These are phyloP conservation scores for Actinia tenebrosa DNA, from an alignment of 64 coral and sea anemone species.

Conservation along the genomic window DNA sequence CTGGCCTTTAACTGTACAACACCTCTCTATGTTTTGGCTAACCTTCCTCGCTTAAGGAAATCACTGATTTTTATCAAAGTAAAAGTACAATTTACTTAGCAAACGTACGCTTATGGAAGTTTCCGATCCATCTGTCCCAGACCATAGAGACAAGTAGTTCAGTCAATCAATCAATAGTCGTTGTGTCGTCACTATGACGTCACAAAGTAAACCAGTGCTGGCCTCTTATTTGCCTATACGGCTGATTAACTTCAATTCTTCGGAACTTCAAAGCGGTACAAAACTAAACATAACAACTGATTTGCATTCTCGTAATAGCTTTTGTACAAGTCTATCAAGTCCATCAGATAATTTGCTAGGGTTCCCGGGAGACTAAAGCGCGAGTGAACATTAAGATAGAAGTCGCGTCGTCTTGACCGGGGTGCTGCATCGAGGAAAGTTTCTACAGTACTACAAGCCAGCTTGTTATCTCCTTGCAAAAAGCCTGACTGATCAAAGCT, in stretches of 20 bases:
- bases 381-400: background rate
- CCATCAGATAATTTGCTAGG: background rate
- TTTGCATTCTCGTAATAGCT: constrained; percentile 15
- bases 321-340: background rate
- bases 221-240: constrained; percentile 1
- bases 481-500: background rate
- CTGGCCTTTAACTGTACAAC: background rate
- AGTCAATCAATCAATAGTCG: background rate
- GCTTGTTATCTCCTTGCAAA: background rate
- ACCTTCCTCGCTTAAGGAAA: background rate
- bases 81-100: background rate
- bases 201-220: constrained; percentile 2
- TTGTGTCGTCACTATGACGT: constrained; percentile 14
- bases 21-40: background rate
- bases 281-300: constrained; percentile 7
- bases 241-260: background rate
- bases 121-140: background rate
- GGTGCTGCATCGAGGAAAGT: background rate
- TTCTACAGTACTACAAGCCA: background rate
- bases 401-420: background rate
- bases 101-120: background rate
- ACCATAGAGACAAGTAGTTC: background rate
- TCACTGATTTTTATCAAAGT: background rate
- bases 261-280: constrained; percentile 11
- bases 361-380: background rate